Conservation (phyloP, 1,140 invertebrate species). For the Drosophila sechellia region DNA sequence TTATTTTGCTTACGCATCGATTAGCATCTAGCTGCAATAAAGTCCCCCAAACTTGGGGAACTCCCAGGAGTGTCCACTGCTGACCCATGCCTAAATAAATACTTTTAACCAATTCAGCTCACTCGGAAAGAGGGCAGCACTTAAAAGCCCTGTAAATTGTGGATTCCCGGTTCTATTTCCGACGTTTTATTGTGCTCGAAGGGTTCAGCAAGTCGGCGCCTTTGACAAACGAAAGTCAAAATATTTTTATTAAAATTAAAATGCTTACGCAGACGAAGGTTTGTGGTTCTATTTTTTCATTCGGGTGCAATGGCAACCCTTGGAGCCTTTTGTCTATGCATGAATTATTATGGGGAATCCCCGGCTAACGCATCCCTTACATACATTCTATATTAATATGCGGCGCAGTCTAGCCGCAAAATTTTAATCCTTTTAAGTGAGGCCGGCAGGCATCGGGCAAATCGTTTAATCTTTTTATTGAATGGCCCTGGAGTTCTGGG, state of each 20-base stretch:
- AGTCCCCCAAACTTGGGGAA: constrained; percentile 8
- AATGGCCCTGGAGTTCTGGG: constrained; percentile 52
- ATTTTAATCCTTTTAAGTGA: constrained; percentile 79
- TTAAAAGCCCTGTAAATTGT: constrained; percentile 28
- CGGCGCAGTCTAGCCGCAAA: constrained; percentile 62
- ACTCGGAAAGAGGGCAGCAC: constrained; percentile 44
- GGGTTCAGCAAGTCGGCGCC: constrained; percentile 57
- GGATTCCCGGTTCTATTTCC: constrained; percentile 24
- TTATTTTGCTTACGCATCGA: constrained; percentile 73
- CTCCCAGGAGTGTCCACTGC: constrained; percentile 22
- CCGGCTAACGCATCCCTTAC: constrained; percentile 1
- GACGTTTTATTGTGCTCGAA: constrained; percentile 42
- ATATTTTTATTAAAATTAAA: constrained; percentile 79
- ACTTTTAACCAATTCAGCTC: constrained; percentile 51
- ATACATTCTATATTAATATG: constrained; percentile 56
- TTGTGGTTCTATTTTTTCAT: constrained; percentile 23
- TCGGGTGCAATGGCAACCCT: constrained; percentile 30
- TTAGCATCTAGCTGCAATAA: constrained; percentile 65
- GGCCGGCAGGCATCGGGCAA: constrained; percentile 33
- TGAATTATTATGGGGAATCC: constrained; percentile 44
- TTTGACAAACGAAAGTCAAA: constrained; percentile 51
- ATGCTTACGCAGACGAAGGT: constrained; percentile 50
- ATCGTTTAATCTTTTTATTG: constrained; percentile 75
- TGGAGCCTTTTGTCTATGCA: constrained; percentile 48
- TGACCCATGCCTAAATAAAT: constrained; percentile 33